Base-by-base conservation (phyloP, 2,113 vertebrate genomes). In the Cygnus atratus region DNA sequence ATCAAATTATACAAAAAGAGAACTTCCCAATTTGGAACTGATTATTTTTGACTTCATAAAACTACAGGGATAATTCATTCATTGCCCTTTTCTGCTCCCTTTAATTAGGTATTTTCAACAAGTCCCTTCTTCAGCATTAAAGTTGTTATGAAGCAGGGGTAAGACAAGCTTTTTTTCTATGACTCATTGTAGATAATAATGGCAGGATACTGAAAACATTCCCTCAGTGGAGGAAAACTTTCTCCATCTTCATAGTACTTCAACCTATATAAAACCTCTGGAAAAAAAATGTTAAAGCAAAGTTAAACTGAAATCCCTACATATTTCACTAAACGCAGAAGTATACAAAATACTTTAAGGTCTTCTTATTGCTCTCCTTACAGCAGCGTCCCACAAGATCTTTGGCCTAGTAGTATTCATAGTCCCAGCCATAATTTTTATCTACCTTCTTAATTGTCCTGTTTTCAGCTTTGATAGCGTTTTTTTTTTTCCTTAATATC, bases 1-100 rank as follows among this genome's bases (percentile, higher is more conserved):
- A 94, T 78, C 84, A 96, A 96, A 96, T 96, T 92, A 96, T 92
- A 96, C 84, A 89, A 93, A 94, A 93, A 92, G 58, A 87, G 74
- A 55, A 82, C 39, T 89, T 93, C 80, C 35, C 73, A 92, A 87
- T 96, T 95, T 92, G 66, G 84, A 89, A 66, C 84, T 89, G 93
- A 91, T 95, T 94, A 93, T 87, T 97, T 96, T 84, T 96, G 1
- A 59, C 84, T 96, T 93, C 70, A 76, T 73, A 55, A 88, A 95
- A 73, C 91, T 84, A 85, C 67, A 85, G 46, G 59, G 46, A 93
- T 94, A 97, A 97, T 96, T 92, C 83, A 94, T 96, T 96, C 93
- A 92, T 88, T 96, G 93, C 95, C 96, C 96, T 96, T 94, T 96
- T 85, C 88, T 85, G 81, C 62, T 76, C 70, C 59, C 17, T 87